Evolutionary conservation across 2,888 invertebrate species (phyloP).

Genomic region (Pelosia muscerda): DNA sequence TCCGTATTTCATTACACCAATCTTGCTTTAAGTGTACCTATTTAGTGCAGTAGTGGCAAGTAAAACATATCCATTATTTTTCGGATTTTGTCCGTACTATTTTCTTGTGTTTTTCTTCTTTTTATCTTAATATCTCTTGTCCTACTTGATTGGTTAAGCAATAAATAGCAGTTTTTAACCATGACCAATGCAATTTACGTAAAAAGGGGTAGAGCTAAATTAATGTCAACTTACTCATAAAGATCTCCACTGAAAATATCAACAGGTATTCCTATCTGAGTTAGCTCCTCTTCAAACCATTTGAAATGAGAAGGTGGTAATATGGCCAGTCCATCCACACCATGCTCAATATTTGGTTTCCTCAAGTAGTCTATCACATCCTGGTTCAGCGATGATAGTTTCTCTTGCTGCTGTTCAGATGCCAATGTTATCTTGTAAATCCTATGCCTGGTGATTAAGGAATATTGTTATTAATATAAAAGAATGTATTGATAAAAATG

Average conservation of each 20-base stretch:
- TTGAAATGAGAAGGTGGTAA: slow-evolving; percentile 66
- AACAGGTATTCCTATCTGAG: slow-evolving; percentile 56
- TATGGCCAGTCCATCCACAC: slow-evolving; percentile 67
- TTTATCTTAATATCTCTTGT: too few relatives aligned
- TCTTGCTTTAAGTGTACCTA: too few relatives aligned
- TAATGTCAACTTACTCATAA: slow-evolving; percentile 62
- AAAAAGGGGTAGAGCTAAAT: neutral
- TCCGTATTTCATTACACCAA: too few relatives aligned
- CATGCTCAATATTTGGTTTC: slow-evolving; percentile 64
- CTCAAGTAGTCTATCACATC: slow-evolving; percentile 70
- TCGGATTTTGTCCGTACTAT: too few relatives aligned
- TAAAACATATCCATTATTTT: too few relatives aligned
- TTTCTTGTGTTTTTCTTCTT: too few relatives aligned
- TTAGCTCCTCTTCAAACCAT: slow-evolving; percentile 71
- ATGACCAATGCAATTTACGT: too few relatives aligned
- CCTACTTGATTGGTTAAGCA: too few relatives aligned
- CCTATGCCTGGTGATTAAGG: slow-evolving; percentile 60
- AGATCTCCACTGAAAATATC: slow-evolving; percentile 68
- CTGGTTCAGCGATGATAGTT: slow-evolving; percentile 52
- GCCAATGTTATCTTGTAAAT: slow-evolving; percentile 67
- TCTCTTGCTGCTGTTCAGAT: slow-evolving; percentile 59
- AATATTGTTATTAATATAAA: neutral
- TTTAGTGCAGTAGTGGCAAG: too few relatives aligned
- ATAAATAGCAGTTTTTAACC: too few relatives aligned
- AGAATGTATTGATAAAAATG: neutral